These are phyloP conservation scores for Lycocorax pyrrhopterus DNA, from an alignment of 2,113 vertebrate genomes.

Conservation along the genomic window DNA sequence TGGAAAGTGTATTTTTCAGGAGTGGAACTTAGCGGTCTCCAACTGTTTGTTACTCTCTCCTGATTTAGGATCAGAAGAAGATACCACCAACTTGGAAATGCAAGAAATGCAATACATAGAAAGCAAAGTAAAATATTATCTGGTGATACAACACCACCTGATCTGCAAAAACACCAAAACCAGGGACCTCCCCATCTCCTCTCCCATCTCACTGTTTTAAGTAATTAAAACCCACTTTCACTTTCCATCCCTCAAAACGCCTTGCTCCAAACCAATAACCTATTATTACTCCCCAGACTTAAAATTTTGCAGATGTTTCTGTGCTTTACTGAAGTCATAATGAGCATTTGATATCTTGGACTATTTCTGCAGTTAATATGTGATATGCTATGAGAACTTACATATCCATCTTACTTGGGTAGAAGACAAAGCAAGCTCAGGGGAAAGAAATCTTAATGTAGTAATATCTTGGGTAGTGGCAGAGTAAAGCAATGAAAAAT, in stretches of 20 bases:
- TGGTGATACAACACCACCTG: not conserved
- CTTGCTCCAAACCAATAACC: not conserved
- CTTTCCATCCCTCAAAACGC: not conserved
- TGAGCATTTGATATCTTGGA: not conserved
- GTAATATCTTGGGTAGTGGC: slow-evolving; percentile 8
- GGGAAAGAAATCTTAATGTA: not conserved
- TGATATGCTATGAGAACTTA: not conserved
- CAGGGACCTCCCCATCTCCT: not conserved
- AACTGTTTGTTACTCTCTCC: not conserved
- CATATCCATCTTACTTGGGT: not conserved
- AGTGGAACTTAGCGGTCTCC: not conserved
- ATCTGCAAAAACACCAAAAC: not conserved
- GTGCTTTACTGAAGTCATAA: not conserved
- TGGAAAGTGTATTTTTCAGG: not conserved
- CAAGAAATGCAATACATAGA: not conserved
- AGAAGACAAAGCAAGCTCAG: slow-evolving; percentile 27
- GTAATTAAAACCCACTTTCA: not conserved
- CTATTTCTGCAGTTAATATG: not conserved
- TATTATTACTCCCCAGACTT: not conserved
- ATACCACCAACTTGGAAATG: not conserved
- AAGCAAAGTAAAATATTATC: not conserved
- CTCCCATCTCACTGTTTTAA: not conserved
- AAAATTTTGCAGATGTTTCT: slow-evolving; percentile 3
- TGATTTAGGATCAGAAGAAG: not conserved
- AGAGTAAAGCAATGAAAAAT: slow-evolving; percentile 31